Percentiles rank a stretch among this genome's conserved stretches.
Evolutionary conservation across 2,113 vertebrate genomes (phyloP).

Genomic region (Pleuronectes platessa): DNA sequence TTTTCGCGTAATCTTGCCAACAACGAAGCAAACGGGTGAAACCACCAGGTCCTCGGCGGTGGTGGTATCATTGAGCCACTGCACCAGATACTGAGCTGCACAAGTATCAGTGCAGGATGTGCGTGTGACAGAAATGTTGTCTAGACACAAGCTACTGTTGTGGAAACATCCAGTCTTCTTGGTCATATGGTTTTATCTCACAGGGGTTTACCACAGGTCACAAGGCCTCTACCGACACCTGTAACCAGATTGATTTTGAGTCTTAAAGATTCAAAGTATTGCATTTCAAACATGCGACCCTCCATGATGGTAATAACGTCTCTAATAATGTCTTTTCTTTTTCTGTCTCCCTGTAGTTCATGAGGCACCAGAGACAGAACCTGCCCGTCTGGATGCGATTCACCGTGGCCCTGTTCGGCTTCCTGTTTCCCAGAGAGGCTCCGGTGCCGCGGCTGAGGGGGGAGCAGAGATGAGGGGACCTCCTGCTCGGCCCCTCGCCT

Average conservation of each 20-base stretch:
- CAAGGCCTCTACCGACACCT: constrained; percentile 12
- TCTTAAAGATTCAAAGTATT: not conserved
- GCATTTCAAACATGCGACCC: no score
- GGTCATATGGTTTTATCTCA: constrained; percentile 33
- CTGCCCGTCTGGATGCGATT: constrained; percentile 78
- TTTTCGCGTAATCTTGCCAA: no score
- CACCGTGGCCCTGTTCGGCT: constrained; percentile 68
- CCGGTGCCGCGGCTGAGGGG: constrained; percentile 59
- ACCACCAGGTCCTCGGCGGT: no score
- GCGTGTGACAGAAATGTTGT: constrained; percentile 47
- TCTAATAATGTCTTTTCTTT: not conserved
- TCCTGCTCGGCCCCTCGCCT: constrained; percentile 15
- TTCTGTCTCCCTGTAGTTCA: constrained; percentile 54
- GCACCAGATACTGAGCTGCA: not conserved
- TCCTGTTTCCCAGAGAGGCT: constrained; percentile 73
- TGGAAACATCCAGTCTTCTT: constrained; percentile 58
- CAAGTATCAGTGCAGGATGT: not conserved
- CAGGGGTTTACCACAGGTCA: constrained; percentile 55
- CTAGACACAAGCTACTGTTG: constrained; percentile 60
- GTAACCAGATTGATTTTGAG: not conserved
- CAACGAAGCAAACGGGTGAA: no score
- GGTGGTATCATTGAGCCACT: no score
- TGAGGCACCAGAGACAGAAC: constrained; percentile 73
- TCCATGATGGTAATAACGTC: not conserved
- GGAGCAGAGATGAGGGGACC: constrained; percentile 72